Evolutionary conservation across 1,140 invertebrate species (phyloP).

Genomic region (Drosophila simulans): DNA sequence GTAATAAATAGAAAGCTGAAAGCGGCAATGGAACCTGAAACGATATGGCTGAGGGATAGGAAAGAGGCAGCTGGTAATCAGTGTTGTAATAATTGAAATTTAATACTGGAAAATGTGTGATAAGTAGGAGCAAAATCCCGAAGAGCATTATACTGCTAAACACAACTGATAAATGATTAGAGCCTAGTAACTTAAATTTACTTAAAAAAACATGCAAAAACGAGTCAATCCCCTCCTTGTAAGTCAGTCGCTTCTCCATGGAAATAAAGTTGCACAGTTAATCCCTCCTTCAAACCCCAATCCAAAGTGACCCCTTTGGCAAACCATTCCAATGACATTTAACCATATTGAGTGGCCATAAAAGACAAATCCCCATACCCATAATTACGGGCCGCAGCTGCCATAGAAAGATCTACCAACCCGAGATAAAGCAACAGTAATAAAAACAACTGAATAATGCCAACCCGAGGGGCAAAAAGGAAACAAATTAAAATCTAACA

Average conservation of each 20-base stretch:
- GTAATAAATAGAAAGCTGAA: constrained; percentile 79
- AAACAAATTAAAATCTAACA: constrained; percentile 44
- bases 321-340: constrained; percentile 22
- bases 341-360: constrained; percentile 43
- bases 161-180: no score
- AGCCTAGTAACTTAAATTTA: no score
- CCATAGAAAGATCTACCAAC: constrained; percentile 23
- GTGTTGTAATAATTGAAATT: constrained; percentile 79
- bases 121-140: background rate
- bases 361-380: constrained; percentile 32
- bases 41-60: constrained; percentile 21
- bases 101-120: constrained; percentile 38
- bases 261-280: background rate
- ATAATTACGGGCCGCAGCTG: constrained; percentile 35
- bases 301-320: background rate
- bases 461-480: constrained; percentile 25
- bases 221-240: background rate
- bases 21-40: constrained; percentile 41
- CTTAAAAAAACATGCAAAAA: no score
- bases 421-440: constrained; percentile 20
- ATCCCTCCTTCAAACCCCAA: background rate
- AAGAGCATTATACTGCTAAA: no score
- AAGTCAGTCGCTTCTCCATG: background rate
- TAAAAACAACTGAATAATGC: constrained; percentile 31
- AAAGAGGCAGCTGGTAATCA: constrained; percentile 7